These are phyloP conservation scores for Lophura nycthemera DNA, from an alignment of 2,113 vertebrate genomes.

Conservation along the genomic window DNA sequence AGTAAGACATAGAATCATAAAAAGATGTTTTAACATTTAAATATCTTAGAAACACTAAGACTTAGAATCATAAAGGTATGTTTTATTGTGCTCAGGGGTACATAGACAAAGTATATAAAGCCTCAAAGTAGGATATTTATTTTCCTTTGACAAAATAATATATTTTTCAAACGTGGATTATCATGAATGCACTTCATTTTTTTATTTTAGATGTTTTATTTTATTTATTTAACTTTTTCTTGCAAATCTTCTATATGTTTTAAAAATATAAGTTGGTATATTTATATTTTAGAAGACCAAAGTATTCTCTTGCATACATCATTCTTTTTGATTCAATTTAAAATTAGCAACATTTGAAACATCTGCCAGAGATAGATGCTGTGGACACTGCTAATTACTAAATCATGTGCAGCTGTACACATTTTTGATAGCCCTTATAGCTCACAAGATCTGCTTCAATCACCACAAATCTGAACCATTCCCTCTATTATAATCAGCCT, in stretches of 20 bases:
- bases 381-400: conserved; percentile 59
- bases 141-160: not conserved
- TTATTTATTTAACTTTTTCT: not conserved
- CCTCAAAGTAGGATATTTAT: not conserved
- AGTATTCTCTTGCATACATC: not conserved
- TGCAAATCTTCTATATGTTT: not conserved
- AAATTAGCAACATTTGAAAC: conserved; percentile 62
- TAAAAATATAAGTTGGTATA: conserved; percentile 1
- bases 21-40: not conserved
- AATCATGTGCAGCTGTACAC: conserved; percentile 65
- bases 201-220: not conserved
- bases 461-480: conserved; percentile 27
- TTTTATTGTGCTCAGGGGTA: not conserved
- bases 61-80: not conserved
- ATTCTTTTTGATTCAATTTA: conserved; percentile 29
- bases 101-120: not conserved
- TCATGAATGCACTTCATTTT: not conserved
- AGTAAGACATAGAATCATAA: not conserved
- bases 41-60: not conserved
- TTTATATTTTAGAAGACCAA: not conserved
- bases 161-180: not conserved
- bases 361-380: conserved; percentile 49
- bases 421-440: conserved; percentile 42
- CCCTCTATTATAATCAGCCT: conserved; percentile 11
- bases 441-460: conserved; percentile 34